Evolutionary conservation across 2,113 vertebrate genomes (phyloP).

Genomic region (Saguinus imperator): DNA sequence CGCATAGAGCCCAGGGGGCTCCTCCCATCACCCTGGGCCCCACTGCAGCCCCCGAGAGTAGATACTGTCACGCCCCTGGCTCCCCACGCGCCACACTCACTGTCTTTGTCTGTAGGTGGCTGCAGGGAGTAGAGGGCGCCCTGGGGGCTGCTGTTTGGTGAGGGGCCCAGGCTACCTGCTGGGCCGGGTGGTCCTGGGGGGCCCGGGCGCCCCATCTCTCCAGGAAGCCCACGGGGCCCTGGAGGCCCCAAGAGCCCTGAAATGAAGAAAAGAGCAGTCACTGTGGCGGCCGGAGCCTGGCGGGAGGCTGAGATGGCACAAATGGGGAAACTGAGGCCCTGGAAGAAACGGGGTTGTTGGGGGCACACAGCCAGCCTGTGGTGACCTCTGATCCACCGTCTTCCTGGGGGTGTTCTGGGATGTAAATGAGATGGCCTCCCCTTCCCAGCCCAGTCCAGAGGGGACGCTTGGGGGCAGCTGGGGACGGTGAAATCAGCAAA

Average conservation of each 20-base stretch:
- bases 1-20: not conserved
- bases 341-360: not conserved
- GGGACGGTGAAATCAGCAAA: accelerated
- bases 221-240: conserved; percentile 88
- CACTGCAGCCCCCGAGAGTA: not conserved
- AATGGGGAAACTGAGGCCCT: not conserved
- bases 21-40: not conserved
- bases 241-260: conserved; percentile 86
- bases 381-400: not conserved
- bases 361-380: no score
- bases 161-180: conserved; percentile 82
- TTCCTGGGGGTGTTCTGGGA: not conserved
- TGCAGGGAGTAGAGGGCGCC: conserved; percentile 91
- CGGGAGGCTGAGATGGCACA: accelerated
- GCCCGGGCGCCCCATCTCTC: conserved; percentile 88
- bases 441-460: not conserved
- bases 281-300: accelerated
- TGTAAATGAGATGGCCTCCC: not conserved
- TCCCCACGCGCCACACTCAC: conserved; percentile 78
- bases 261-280: conserved; percentile 42
- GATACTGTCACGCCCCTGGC: accelerated
- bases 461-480: not conserved
- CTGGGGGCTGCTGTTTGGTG: conserved; percentile 79
- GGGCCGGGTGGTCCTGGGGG: conserved; percentile 90
- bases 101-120: conserved; percentile 83